Evolutionary conservation across 2,797 vertebrate genomes (phyloP).

Genomic region (Galago senegalensis): DNA sequence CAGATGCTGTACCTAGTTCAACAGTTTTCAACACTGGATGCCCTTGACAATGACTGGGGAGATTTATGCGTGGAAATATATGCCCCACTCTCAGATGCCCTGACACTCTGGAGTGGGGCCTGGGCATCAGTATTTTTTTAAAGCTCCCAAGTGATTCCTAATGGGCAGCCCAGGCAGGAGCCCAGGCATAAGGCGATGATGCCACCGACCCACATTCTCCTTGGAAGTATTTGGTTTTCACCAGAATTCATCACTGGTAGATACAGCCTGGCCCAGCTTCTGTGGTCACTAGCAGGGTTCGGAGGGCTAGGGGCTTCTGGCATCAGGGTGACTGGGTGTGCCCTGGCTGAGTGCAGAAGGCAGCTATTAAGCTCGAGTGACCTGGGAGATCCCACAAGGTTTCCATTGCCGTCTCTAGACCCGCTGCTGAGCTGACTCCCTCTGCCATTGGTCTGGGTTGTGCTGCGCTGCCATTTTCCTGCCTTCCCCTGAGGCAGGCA

Average conservation of each 20-base stretch:
- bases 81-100: neutral
- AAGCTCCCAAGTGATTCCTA: neutral
- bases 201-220: slow-evolving; percentile 1
- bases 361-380: neutral
- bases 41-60: neutral
- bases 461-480: neutral
- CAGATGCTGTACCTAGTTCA: neutral
- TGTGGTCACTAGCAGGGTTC: neutral
- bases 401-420: neutral
- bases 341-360: neutral
- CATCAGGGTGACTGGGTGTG: neutral
- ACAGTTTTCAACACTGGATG: neutral
- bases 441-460: fast-evolving
- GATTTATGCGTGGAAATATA: neutral
- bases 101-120: neutral
- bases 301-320: neutral
- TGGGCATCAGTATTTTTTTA: neutral
- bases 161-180: neutral
- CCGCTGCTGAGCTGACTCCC: neutral
- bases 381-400: neutral
- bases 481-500: neutral
- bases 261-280: neutral
- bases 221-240: slow-evolving; percentile 11
- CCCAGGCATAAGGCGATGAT: neutral
- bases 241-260: neutral